These are phyloP conservation scores for Crotophaga sulcirostris DNA, from an alignment of 2,113 vertebrate species.

Conservation along the genomic window DNA sequence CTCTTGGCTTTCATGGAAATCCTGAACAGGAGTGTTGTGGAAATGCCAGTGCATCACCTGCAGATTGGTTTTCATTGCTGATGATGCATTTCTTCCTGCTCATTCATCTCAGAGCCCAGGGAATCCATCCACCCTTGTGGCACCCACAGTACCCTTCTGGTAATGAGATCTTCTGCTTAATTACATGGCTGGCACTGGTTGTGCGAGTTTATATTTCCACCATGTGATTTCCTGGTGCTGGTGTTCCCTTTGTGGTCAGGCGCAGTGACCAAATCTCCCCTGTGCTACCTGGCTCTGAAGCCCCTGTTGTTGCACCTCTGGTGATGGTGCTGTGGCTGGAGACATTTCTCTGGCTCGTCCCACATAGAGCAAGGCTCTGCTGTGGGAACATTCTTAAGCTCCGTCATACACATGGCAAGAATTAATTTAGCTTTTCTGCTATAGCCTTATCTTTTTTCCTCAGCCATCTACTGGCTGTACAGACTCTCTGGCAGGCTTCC, in stretches of 20 bases:
- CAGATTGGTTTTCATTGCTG: background rate
- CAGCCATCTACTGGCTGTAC: conserved; percentile 25
- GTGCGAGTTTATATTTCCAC: background rate
- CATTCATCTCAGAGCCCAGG: background rate
- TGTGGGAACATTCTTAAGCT: conserved; percentile 22
- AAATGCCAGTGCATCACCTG: background rate
- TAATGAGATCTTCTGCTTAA: background rate
- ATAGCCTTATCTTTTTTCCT: conserved; percentile 45
- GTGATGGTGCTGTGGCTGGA: background rate
- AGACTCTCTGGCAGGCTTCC: conserved; percentile 40
- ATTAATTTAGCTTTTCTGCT: conserved; percentile 46
- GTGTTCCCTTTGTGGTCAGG: background rate
- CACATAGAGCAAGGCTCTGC: background rate
- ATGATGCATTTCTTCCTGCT: background rate
- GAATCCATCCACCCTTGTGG: background rate
- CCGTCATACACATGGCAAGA: background rate
- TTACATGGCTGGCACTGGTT: background rate
- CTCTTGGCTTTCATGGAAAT: background rate
- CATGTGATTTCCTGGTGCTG: background rate
- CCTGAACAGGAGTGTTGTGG: background rate
- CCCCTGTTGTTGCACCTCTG: background rate
- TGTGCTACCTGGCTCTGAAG: background rate
- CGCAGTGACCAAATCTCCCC: background rate
- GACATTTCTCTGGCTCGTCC: conserved; percentile 18
- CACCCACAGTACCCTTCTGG: background rate